phyloP scores from a whole-genome alignment of 2,797 vertebrate species.

The Vipera latastei region DNA sequence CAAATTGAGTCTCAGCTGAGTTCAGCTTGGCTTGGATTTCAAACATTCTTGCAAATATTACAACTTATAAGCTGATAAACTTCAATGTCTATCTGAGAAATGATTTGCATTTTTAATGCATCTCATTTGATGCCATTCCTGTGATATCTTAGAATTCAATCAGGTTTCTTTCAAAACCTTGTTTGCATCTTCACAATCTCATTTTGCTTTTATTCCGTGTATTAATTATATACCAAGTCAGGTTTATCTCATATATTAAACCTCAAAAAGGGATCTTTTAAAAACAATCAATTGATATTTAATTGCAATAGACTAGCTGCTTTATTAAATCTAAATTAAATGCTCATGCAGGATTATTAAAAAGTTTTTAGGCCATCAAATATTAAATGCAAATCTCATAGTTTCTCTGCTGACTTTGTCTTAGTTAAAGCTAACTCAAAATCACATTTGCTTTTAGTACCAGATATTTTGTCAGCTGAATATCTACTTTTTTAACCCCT shows the following conservation, averaged over 20 bases:
- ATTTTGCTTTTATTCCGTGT: constrained; percentile 45
- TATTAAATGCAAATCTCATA: constrained; percentile 34
- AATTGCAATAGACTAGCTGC: constrained; percentile 59
- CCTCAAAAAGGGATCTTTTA: constrained; percentile 52
- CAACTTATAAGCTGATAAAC: constrained; percentile 39
- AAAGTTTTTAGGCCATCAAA: constrained; percentile 45
- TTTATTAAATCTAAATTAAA: constrained; percentile 65
- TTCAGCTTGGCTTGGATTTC: neutral
- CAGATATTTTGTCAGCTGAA: neutral
- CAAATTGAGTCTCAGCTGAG: too few species aligned
- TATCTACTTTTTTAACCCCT: neutral
- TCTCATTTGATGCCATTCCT: constrained; percentile 38
- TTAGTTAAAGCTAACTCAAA: constrained; percentile 17
- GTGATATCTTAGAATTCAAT: constrained; percentile 30
- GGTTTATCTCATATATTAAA: constrained; percentile 60
- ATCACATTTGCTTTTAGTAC: neutral
- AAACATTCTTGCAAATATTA: neutral
- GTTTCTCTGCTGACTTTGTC: neutral
- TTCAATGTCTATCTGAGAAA: constrained; percentile 1
- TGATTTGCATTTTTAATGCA: constrained; percentile 1
- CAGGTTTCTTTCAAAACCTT: constrained; percentile 43
- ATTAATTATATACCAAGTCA: constrained; percentile 50
- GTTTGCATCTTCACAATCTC: constrained; percentile 33
- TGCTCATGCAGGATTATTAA: constrained; percentile 53
- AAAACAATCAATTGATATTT: constrained; percentile 64